Evolutionary conservation across 2,797 vertebrate species (phyloP), one percentile per base, ranked within the genome.

Genomic region (Moxostoma hubbsi): DNA sequence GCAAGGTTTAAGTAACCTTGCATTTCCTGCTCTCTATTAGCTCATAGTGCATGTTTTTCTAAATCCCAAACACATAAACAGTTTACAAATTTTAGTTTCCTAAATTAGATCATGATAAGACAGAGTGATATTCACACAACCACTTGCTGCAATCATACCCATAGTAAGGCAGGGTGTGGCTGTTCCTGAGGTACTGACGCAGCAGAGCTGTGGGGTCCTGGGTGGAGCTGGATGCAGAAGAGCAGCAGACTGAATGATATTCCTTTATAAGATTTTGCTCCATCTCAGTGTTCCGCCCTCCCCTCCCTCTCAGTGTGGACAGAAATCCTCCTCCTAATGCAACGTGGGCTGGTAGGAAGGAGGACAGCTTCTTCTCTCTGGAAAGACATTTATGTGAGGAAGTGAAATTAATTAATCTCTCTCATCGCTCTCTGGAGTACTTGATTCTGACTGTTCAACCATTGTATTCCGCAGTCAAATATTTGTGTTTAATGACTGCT

Each of bases 81-180:
- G 36, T 36, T 36, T 36, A 36, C 36, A 36, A 36, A 36, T 36
- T 4, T 36, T 4, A 5, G 36, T 36, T 36, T 36, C n/a, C 16
- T 51, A 51, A 51, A 51, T 11, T 10, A 5, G 50, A 9, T 2
- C 50, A 51, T 51, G 50, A 10, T 51, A 9, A 11, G 11, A 11
- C 50, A 11, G 50, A 9, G 9, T 51, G 50, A 54, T 13, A 54
- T 36, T 5, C 9, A 61, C 24, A 61, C 58, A 61, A 58, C 10
- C 13, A 9, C 8, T 43, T 16, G 15, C 5, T 5, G 16, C 24
- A 10, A 36, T 55, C 93, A 69, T 87, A 97, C 96, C 96, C 97
- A 0, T 97, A 97, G 85, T 95, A 97, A 88, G 95, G 97, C 87
- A 97, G 90, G 54, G 88, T 68, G 62, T 97, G 96, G 89, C 96